These are phyloP conservation scores for Rynchops niger DNA, from an alignment of 2,113 vertebrate genomes.

Conservation along the genomic window DNA sequence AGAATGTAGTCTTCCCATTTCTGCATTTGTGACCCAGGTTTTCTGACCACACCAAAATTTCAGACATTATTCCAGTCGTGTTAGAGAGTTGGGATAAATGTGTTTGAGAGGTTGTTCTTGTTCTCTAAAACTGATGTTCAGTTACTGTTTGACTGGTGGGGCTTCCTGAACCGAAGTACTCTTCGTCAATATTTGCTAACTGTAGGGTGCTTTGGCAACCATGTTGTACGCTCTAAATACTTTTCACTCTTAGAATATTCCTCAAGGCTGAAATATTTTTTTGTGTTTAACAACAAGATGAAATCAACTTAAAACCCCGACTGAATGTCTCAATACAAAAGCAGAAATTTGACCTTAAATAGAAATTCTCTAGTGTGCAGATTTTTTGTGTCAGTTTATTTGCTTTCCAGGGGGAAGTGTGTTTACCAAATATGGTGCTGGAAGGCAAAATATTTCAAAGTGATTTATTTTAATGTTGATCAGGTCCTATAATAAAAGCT, in stretches of 20 bases:
- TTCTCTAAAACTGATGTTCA: not conserved
- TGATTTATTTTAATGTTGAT: not conserved
- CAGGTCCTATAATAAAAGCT: not conserved
- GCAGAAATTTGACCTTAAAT: not conserved
- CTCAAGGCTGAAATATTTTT: not conserved
- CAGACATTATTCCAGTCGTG: not conserved
- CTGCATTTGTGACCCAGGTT: not conserved
- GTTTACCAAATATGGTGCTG: not conserved
- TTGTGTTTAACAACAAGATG: not conserved
- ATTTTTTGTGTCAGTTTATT: not conserved
- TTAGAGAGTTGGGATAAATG: not conserved
- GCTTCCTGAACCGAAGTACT: not conserved
- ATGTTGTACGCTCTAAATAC: not conserved
- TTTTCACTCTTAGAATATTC: not conserved
- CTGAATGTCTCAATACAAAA: not conserved
- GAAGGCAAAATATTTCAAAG: not conserved
- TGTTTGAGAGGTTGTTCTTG: not conserved
- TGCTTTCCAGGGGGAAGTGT: not conserved
- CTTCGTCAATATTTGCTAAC: not conserved
- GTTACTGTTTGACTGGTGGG: not conserved
- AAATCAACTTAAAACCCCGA: not conserved
- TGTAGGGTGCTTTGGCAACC: not conserved
- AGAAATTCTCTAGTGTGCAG: not conserved
- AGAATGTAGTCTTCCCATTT: not conserved
- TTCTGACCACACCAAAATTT: not conserved